A percentile compares a stretch with the other conserved stretches of the same genome.
Evolutionary conservation across 1,140 invertebrate species (phyloP).

Genomic region (Rhagoletis pomonella): DNA sequence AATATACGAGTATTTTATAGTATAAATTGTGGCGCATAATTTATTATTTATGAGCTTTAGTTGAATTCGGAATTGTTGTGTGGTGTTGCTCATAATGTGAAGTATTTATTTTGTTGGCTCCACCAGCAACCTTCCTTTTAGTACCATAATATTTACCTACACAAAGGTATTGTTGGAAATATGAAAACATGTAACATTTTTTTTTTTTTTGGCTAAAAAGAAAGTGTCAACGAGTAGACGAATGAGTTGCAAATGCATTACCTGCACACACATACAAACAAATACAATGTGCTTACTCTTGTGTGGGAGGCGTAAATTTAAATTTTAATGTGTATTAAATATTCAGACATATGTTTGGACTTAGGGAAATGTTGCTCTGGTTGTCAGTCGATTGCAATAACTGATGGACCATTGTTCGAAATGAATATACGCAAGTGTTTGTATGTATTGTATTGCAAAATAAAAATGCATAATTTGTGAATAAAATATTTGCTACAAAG

Average conservation of each 20-base stretch:
- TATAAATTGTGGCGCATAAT: constrained; percentile 54
- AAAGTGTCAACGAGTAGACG: constrained; percentile 2
- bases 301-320: constrained; percentile 18
- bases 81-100: constrained; percentile 34
- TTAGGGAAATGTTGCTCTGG: not conserved
- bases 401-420: not conserved
- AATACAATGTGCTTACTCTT: not conserved
- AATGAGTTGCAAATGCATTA: not conserved
- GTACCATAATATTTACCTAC: not conserved
- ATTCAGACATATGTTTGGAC: constrained; percentile 40
- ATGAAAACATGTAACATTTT: constrained; percentile 20
- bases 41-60: constrained; percentile 55
- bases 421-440: not conserved
- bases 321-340: constrained; percentile 40
- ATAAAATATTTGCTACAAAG: not conserved
- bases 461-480: not conserved
- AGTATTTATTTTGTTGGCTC: constrained; percentile 32
- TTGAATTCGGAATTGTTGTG: constrained; percentile 48
- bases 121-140: not conserved
- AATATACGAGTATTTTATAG: constrained; percentile 12
- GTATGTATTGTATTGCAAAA: not conserved
- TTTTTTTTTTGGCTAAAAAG: not conserved
- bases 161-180: not conserved
- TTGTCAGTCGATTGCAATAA: not conserved
- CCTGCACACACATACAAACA: not conserved